These are phyloP conservation scores for Paraescarpia echinospica DNA, from an alignment of 1,140 invertebrate species.

Conservation along the genomic window DNA sequence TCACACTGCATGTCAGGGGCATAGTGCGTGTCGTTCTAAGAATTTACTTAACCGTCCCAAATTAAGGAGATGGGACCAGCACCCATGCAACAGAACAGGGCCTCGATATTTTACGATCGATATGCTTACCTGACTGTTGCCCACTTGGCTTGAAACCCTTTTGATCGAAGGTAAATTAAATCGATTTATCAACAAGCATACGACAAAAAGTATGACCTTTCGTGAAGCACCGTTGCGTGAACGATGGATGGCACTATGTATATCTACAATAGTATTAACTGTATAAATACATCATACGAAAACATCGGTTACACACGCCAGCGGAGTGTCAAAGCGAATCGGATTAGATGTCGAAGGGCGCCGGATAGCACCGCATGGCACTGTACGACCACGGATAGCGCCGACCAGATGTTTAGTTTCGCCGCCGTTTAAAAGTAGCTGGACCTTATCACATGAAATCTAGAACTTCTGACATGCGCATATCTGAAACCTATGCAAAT, in stretches of 20 bases:
- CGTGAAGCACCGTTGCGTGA: neutral
- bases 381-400: neutral
- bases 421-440: too few relatives aligned
- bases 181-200: neutral
- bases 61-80: neutral
- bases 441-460: too few relatives aligned
- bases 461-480: too few relatives aligned
- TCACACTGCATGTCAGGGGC: too few relatives aligned
- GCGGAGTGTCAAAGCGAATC: neutral
- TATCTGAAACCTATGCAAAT: too few relatives aligned
- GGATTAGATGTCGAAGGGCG: neutral
- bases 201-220: neutral
- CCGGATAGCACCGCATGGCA: neutral
- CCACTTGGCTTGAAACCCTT: neutral
- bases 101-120: neutral
- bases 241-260: neutral
- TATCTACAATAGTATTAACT: neutral
- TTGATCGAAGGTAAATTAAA: neutral
- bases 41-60: neutral
- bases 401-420: neutral
- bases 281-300: neutral
- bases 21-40: neutral
- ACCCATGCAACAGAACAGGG: neutral
- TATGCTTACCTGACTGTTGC: neutral
- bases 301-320: neutral